phyloP scores from a whole-genome alignment of 2,888 invertebrate species.

The Synergus umbraculus region DNA sequence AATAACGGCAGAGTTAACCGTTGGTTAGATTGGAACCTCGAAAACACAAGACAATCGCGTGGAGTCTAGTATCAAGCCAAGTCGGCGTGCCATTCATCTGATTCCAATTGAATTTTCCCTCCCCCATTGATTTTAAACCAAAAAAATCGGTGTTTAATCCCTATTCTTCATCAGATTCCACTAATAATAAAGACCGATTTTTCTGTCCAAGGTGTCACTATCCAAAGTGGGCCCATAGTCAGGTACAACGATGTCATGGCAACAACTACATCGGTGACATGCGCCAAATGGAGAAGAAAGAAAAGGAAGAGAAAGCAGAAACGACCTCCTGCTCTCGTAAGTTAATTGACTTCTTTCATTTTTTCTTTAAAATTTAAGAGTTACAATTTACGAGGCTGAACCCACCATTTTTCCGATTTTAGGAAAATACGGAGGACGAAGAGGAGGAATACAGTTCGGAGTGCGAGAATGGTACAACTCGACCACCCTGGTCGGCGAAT shows the following conservation, averaged over 20 bases:
- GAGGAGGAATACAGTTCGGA: constrained; percentile 73
- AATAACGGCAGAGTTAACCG: constrained; percentile 55
- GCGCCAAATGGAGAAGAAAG: constrained; percentile 72
- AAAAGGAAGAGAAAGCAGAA: constrained; percentile 74
- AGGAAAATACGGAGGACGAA: constrained; percentile 64
- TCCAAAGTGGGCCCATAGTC: constrained; percentile 73
- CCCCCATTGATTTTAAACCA: background rate
- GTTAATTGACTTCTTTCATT: constrained; percentile 44
- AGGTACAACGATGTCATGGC: constrained; percentile 66
- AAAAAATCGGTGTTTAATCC: constrained; percentile 36
- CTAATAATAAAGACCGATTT: background rate
- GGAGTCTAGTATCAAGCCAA: constrained; percentile 50
- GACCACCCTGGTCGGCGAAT: constrained; percentile 61
- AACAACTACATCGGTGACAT: constrained; percentile 59
- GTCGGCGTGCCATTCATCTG: constrained; percentile 40
- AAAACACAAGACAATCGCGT: constrained; percentile 42
- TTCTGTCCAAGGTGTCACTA: constrained; percentile 72
- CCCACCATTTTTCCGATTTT: constrained; percentile 2
- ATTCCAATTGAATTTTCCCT: background rate
- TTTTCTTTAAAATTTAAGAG: background rate
- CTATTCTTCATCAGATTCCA: constrained; percentile 31
- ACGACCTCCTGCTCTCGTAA: constrained; percentile 68
- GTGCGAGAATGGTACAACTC: constrained; percentile 64
- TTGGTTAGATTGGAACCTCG: constrained; percentile 41
- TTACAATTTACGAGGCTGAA: background rate